These are phyloP conservation scores for Sinosuthora webbiana DNA, from an alignment of 2,113 vertebrate species.

Conservation along the genomic window DNA sequence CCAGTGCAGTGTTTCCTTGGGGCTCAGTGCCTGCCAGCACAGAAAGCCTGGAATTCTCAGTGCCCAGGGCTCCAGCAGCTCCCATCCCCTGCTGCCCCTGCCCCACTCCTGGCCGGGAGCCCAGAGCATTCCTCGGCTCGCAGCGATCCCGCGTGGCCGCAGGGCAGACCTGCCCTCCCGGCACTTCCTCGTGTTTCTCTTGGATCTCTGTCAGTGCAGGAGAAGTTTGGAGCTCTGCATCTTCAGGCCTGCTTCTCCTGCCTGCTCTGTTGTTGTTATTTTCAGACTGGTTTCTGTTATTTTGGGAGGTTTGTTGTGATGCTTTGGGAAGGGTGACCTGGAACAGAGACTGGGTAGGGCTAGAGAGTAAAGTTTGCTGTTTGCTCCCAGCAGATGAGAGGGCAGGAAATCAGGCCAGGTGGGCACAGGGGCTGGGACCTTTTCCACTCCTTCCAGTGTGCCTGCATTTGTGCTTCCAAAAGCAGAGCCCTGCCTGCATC, in stretches of 20 bases:
- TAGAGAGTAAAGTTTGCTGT: neutral
- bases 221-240: neutral
- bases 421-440: neutral
- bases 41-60: neutral
- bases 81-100: neutral
- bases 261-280: neutral
- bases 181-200: slow-evolving; percentile 54
- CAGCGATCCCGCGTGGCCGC: slow-evolving; percentile 3
- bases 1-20: neutral
- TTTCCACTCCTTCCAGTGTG: neutral
- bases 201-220: slow-evolving; percentile 42
- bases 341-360: neutral
- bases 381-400: neutral
- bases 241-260: neutral
- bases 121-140: slow-evolving; percentile 25
- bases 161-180: neutral
- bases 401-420: neutral
- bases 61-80: neutral
- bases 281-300: neutral
- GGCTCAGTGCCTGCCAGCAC: neutral
- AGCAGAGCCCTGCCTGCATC: neutral
- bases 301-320: neutral
- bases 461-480: fast-evolving
- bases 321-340: neutral
- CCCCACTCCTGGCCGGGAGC: neutral